Percentiles rank a stretch among this genome's conserved stretches.
Evolutionary conservation across 2,797 vertebrate species (phyloP).

Genomic region (Vipera latastei): DNA sequence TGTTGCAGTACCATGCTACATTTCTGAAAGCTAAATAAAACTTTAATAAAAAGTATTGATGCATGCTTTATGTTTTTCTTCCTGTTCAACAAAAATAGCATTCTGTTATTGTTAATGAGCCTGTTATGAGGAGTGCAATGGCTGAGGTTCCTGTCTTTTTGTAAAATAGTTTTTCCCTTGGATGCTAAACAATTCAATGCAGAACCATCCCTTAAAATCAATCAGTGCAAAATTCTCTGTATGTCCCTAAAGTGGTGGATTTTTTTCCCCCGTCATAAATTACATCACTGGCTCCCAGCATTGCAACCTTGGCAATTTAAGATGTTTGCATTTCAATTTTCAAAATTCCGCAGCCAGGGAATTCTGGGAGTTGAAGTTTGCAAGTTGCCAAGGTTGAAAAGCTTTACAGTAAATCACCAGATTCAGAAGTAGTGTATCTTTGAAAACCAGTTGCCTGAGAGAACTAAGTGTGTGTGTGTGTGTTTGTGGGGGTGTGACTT

Average conservation of each 20-base stretch:
- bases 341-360: neutral
- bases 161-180: neutral
- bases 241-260: neutral
- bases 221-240: neutral
- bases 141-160: neutral
- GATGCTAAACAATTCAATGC: neutral
- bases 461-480: neutral
- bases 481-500: neutral
- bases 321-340: neutral
- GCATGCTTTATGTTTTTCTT: constrained; percentile 46
- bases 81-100: neutral
- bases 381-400: neutral
- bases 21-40: constrained; percentile 26
- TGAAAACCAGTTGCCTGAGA: neutral
- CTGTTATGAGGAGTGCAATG: neutral
- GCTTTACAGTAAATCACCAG: neutral
- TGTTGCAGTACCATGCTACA: constrained; percentile 35
- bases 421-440: neutral
- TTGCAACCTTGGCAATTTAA: neutral
- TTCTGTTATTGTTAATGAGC: neutral
- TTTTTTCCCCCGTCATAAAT: neutral
- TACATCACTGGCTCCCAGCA: neutral
- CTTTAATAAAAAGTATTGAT: neutral
- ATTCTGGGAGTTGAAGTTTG: neutral
- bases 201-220: neutral